A percentile compares a stretch with the other conserved stretches of the same genome.
These are phyloP conservation scores for Formicarius rufipectus DNA, from an alignment of 2,113 vertebrate genomes.

Conservation along the genomic window DNA sequence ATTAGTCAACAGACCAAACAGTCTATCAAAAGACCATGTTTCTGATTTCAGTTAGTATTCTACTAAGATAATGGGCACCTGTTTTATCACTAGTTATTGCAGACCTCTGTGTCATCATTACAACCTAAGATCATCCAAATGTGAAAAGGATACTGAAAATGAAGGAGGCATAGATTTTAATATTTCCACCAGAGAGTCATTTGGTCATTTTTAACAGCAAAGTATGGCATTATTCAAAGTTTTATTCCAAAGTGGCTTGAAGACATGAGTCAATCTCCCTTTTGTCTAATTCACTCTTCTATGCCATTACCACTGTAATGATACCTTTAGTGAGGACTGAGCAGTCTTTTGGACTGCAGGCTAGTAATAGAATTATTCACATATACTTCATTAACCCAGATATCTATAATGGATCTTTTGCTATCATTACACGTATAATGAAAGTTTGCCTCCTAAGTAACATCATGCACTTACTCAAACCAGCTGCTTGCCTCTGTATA, in stretches of 20 bases:
- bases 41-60: not conserved
- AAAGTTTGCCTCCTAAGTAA: constrained; percentile 2
- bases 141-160: not conserved
- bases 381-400: constrained; percentile 31
- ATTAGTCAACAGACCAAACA: not conserved
- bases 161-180: not conserved
- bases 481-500: not conserved
- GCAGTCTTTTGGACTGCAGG: not conserved
- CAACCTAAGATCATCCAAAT: not conserved
- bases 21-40: not conserved
- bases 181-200: not conserved
- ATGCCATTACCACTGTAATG: not conserved
- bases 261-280: not conserved
- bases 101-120: not conserved
- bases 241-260: not conserved
- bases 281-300: not conserved
- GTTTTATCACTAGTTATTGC: not conserved
- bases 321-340: not conserved
- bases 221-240: not conserved
- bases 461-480: not conserved
- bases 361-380: not conserved
- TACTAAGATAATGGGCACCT: not conserved
- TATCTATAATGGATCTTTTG: not conserved
- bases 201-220: not conserved
- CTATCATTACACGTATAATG: not conserved